These are phyloP conservation scores for Tretioscincus oriximinensis DNA, from an alignment of 2,113 vertebrate species.

Conservation along the genomic window DNA sequence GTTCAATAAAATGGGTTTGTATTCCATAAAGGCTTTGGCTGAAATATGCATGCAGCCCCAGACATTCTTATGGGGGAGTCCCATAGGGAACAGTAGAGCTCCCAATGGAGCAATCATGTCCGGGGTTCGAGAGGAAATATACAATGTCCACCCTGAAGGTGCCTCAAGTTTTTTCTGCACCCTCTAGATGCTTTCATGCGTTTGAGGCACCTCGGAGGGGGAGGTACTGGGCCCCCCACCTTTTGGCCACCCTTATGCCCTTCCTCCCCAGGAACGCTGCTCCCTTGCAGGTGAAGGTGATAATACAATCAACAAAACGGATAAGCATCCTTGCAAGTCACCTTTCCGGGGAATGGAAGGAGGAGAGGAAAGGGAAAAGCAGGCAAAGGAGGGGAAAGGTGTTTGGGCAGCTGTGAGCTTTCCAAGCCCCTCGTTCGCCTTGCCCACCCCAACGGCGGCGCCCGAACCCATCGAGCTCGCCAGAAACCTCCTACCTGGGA, in stretches of 20 bases:
- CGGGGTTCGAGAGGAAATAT: not conserved
- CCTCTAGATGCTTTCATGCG: not conserved
- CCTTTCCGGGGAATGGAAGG: not conserved
- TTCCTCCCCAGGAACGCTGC: not conserved
- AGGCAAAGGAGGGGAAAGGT: no score
- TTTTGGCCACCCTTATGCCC: not conserved
- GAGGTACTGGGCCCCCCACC: not conserved
- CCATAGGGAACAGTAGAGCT: not conserved
- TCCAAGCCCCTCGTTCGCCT: no score
- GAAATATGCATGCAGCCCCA: not conserved
- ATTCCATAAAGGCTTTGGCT: not conserved
- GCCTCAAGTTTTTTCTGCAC: not conserved
- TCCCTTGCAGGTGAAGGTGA: not conserved
- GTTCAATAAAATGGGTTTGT: not conserved
- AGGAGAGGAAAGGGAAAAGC: no score
- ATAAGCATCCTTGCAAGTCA: not conserved
- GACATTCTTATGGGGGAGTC: not conserved
- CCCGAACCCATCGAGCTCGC: not conserved
- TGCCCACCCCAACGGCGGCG: no score
- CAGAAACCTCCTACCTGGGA: conserved; percentile 79
- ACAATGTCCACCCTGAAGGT: not conserved
- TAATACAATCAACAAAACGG: not conserved
- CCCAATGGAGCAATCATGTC: not conserved
- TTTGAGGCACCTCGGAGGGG: not conserved
- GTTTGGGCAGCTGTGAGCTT: no score